A percentile compares a stretch with the other conserved stretches of the same genome.
Conservation (phyloP, 2,888 invertebrate species). For the Platynereis dumerilii region DNA sequence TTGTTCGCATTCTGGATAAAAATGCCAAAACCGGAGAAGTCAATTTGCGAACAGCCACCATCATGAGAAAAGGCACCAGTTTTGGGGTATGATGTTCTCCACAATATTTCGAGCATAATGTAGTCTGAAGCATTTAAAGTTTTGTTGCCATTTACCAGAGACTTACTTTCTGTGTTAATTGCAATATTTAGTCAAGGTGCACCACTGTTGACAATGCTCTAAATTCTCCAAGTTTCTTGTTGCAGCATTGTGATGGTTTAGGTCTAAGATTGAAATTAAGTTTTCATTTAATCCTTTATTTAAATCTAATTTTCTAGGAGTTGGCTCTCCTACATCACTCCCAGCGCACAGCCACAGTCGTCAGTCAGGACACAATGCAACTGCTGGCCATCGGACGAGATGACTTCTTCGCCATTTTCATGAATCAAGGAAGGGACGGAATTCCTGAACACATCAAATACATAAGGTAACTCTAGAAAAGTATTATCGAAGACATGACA, state of each 20-base stretch:
- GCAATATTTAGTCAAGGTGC: no score
- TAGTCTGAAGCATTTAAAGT: no score
- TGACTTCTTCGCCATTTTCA: conserved; percentile 61
- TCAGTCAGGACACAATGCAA: conserved; percentile 57
- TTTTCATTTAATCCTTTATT: no score
- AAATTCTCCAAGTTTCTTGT: no score
- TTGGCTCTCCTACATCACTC: conserved; percentile 55
- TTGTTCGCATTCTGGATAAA: conserved; percentile 49
- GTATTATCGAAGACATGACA: not conserved
- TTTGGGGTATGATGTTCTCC: conserved; percentile 53
- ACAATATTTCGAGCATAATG: no score
- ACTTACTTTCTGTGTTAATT: no score
- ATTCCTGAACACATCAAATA: conserved; percentile 58
- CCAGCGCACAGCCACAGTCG: conserved; percentile 58
- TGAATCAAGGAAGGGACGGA: conserved; percentile 47
- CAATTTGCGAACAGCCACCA: conserved; percentile 48
- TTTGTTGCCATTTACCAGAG: no score
- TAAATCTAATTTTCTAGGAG: no score
- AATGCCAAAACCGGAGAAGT: conserved; percentile 52
- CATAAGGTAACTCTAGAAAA: conserved; percentile 43
- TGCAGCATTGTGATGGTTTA: no score
- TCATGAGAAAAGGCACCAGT: conserved; percentile 57
- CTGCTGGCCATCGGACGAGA: conserved; percentile 56
- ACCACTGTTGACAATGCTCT: no score
- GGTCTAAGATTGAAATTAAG: no score